phyloP scores from a whole-genome alignment of 2,113 vertebrate genomes.

The Climacteris rufus region DNA sequence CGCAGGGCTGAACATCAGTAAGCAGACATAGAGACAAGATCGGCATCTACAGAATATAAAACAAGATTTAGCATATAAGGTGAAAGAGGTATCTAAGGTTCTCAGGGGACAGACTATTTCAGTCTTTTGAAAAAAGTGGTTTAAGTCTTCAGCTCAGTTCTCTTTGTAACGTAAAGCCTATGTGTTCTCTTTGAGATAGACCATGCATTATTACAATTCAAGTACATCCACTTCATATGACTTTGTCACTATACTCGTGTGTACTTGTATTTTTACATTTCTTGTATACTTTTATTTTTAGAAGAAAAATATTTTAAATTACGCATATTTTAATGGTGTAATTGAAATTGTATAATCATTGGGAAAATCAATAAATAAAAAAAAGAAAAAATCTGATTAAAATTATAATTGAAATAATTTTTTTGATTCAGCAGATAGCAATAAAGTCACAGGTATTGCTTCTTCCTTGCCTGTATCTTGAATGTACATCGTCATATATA shows the following conservation, averaged over 20 bases:
- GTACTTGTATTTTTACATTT: background rate
- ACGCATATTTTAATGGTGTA: background rate
- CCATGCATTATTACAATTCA: background rate
- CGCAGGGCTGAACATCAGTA: slow-evolving; percentile 23
- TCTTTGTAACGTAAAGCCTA: background rate
- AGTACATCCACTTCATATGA: background rate
- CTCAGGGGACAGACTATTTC: slow-evolving; percentile 23
- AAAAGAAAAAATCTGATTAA: background rate
- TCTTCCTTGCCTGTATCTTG: background rate
- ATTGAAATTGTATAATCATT: background rate
- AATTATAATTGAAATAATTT: background rate
- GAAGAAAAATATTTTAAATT: background rate
- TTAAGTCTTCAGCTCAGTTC: slow-evolving; percentile 16
- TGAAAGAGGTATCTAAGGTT: slow-evolving; percentile 19
- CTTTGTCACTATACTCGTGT: background rate
- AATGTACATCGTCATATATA: background rate
- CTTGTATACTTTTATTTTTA: background rate
- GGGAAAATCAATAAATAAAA: background rate
- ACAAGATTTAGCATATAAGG: slow-evolving; percentile 38
- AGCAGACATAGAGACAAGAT: background rate
- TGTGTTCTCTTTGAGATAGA: background rate
- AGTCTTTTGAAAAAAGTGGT: slow-evolving; percentile 32
- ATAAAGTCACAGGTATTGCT: background rate
- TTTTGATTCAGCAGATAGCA: background rate
- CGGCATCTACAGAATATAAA: slow-evolving; percentile 44